Conservation (phyloP, 2,797 vertebrate species). For the Falco biarmicus region DNA sequence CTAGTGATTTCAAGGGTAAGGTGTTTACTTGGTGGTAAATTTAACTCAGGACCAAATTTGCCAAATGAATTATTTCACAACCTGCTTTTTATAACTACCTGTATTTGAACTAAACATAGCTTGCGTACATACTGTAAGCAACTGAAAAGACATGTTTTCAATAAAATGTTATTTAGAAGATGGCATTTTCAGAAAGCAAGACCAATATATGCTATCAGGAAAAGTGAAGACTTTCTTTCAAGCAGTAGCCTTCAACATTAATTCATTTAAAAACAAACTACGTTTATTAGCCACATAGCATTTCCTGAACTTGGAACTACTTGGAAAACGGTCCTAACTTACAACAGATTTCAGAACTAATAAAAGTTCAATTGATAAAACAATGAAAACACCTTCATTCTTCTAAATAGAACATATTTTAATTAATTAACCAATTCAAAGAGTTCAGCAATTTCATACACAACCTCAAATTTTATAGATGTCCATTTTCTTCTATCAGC, state of each 20-base stretch:
- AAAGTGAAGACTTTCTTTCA: neutral
- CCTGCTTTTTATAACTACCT: neutral
- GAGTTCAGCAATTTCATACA: neutral
- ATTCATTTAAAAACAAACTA: neutral
- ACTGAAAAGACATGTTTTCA: neutral
- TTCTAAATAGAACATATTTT: neutral
- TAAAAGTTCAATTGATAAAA: neutral
- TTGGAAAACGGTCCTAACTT: neutral
- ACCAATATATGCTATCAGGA: neutral
- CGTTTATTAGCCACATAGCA: neutral
- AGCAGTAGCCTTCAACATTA: neutral
- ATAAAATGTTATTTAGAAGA: neutral
- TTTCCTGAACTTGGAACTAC: neutral
- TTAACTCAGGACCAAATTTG: neutral
- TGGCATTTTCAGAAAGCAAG: neutral
- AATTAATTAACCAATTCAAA: neutral
- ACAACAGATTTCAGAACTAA: neutral
- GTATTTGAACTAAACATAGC: neutral
- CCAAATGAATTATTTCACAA: neutral
- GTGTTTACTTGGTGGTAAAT: neutral
- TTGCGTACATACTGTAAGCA: neutral
- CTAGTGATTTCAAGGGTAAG: neutral
- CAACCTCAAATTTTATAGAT: neutral
- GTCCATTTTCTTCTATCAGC: neutral
- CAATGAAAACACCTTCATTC: neutral